phyloP scores from a whole-genome alignment of 2,797 vertebrate genomes.

The Falco columbarius region DNA sequence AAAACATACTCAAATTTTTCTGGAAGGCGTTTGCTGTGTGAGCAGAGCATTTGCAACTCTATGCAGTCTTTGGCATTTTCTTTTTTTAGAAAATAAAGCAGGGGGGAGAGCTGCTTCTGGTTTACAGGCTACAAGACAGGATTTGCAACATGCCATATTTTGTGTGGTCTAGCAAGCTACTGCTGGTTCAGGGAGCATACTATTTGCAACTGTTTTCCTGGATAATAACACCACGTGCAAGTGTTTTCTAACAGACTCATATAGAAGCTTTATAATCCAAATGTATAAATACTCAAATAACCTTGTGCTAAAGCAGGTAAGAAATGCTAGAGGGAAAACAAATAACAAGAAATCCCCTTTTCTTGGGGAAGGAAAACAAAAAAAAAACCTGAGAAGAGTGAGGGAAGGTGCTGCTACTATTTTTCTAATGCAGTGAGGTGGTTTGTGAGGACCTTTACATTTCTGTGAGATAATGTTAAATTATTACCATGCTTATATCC shows the following conservation, averaged over 20 bases:
- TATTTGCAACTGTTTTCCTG: slow-evolving; percentile 54
- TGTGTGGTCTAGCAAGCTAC: slow-evolving; percentile 64
- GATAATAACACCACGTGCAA: neutral
- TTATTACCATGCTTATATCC: slow-evolving; percentile 50
- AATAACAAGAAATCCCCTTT: neutral
- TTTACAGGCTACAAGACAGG: slow-evolving; percentile 40
- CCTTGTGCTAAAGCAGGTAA: slow-evolving; percentile 29
- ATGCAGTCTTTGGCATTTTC: neutral
- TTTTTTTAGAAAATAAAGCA: slow-evolving; percentile 28
- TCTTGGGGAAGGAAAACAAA: neutral
- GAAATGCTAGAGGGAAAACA: slow-evolving; percentile 16
- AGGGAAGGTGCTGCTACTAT: neutral
- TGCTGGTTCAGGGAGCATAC: slow-evolving; percentile 54
- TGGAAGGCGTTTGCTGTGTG: neutral
- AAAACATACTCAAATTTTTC: neutral
- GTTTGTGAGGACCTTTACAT: slow-evolving; percentile 48
- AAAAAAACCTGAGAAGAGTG: neutral
- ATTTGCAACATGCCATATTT: slow-evolving; percentile 66
- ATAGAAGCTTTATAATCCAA: slow-evolving; percentile 6
- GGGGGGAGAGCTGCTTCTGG: slow-evolving; percentile 1
- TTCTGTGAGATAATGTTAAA: slow-evolving; percentile 31
- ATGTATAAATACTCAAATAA: slow-evolving; percentile 34
- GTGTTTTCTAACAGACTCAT: neutral
- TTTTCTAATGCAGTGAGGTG: neutral
- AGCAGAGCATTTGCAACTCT: neutral